phyloP scores from a whole-genome alignment of 2,888 invertebrate species.

The Papilio gigon region DNA sequence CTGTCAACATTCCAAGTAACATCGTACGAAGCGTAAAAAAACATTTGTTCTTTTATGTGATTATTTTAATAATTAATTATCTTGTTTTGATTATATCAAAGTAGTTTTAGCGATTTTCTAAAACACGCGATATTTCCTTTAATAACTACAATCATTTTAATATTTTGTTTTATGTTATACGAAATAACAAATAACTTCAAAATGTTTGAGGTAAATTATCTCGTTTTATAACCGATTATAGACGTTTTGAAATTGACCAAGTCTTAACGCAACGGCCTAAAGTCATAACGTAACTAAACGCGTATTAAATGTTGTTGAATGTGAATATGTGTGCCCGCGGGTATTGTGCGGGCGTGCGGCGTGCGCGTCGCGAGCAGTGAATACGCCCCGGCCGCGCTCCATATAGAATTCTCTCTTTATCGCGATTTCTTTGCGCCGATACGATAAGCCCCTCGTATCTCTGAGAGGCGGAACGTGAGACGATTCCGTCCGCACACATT shows the following conservation, averaged over 20 bases:
- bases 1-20: too few relatives aligned
- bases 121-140: slow-evolving; percentile 3
- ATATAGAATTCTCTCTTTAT: slow-evolving; percentile 44
- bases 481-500: slow-evolving; percentile 41
- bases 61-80: background rate
- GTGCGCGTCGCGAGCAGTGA: slow-evolving; percentile 43
- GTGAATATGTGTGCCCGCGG: slow-evolving; percentile 23
- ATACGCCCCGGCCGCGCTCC: slow-evolving; percentile 38
- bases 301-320: slow-evolving; percentile 34
- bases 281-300: slow-evolving; percentile 17
- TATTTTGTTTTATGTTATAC: background rate
- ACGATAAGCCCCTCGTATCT: slow-evolving; percentile 48
- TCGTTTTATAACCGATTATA: background rate
- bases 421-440: slow-evolving; percentile 42
- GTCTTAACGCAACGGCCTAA: background rate
- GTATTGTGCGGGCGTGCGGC: slow-evolving; percentile 38
- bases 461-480: slow-evolving; percentile 45
- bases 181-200: slow-evolving; percentile 16
- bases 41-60: background rate
- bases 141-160: too few relatives aligned
- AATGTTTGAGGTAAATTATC: slow-evolving; percentile 2
- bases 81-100: background rate
- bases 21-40: background rate
- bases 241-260: background rate
- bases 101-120: background rate